phyloP scores from a whole-genome alignment of 2,888 invertebrate genomes.

The Julus scandinavius region DNA sequence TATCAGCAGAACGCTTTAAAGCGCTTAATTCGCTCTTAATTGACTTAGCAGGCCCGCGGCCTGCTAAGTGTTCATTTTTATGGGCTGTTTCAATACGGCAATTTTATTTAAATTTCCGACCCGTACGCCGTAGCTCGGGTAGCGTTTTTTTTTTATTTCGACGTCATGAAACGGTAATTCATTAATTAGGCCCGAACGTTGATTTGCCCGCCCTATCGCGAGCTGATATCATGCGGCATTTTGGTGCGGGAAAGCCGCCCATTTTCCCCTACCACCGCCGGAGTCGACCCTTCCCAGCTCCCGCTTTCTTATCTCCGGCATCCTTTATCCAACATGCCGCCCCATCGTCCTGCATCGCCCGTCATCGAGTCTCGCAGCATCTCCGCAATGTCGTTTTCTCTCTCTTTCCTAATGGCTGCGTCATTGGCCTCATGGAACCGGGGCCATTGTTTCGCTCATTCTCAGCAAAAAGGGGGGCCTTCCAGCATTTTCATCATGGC shows the following conservation, averaged over 20 bases:
- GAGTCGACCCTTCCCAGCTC: conserved; percentile 4
- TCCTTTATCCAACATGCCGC: neutral
- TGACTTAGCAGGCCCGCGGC: neutral
- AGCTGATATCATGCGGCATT: neutral
- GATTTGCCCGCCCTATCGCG: neutral
- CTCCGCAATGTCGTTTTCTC: neutral
- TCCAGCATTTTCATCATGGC: neutral
- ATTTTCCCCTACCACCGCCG: neutral
- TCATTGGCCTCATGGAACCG: conserved; percentile 8
- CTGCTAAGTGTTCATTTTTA: neutral
- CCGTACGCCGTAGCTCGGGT: neutral
- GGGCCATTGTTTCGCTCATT: conserved; percentile 7
- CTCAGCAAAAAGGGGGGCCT: neutral
- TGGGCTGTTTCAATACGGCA: neutral
- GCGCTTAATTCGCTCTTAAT: neutral
- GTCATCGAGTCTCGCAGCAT: neutral
- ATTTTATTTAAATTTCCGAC: conserved; percentile 8
- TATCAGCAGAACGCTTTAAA: too few relatives aligned
- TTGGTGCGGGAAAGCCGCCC: neutral
- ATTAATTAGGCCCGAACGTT: conserved; percentile 18
- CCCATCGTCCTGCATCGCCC: neutral
- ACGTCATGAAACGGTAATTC: neutral
- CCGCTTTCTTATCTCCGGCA: neutral
- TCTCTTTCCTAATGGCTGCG: neutral
- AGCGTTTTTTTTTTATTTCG: too few relatives aligned